A percentile compares a stretch with the other conserved stretches of the same genome.
Evolutionary conservation across 2,113 vertebrate species (phyloP).

Genomic region (Gasterosteus aculeatus): DNA sequence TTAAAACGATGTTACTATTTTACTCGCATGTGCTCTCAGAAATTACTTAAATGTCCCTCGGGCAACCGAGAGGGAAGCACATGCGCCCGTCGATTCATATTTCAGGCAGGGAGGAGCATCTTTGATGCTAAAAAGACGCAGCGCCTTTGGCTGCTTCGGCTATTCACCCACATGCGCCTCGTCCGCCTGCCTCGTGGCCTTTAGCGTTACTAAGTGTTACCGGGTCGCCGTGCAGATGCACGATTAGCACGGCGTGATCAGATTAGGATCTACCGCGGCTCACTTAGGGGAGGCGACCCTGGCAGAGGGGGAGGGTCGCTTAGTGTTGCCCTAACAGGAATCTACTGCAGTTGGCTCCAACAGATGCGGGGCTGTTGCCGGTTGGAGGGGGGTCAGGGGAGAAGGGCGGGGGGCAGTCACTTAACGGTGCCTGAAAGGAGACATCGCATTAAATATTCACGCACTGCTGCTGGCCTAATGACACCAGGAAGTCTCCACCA

Average conservation of each 20-base stretch:
- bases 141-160: slow-evolving; percentile 17
- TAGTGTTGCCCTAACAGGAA: slow-evolving; percentile 21
- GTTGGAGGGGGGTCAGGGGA: no score
- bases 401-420: slow-evolving; percentile 15
- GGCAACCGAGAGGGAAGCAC: slow-evolving; percentile 19
- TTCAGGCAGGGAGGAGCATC: slow-evolving; percentile 2
- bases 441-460: slow-evolving; percentile 7
- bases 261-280: slow-evolving; percentile 63
- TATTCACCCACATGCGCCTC: not conserved
- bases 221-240: slow-evolving; percentile 55
- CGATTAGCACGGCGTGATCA: slow-evolving; percentile 54
- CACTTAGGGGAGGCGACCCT: slow-evolving; percentile 41
- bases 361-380: slow-evolving; percentile 30
- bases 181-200: not conserved
- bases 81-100: slow-evolving; percentile 30
- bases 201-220: slow-evolving; percentile 33
- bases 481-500: not conserved
- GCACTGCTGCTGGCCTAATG: not conserved
- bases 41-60: slow-evolving; percentile 28
- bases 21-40: slow-evolving; percentile 25
- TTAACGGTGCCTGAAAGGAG: slow-evolving; percentile 15
- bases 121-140: slow-evolving; percentile 22
- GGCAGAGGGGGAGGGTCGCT: not conserved
- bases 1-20: slow-evolving; percentile 42
- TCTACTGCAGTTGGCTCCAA: slow-evolving; percentile 30